Conservation (phyloP, 2,888 invertebrate genomes). For the Tethea ocularis region DNA sequence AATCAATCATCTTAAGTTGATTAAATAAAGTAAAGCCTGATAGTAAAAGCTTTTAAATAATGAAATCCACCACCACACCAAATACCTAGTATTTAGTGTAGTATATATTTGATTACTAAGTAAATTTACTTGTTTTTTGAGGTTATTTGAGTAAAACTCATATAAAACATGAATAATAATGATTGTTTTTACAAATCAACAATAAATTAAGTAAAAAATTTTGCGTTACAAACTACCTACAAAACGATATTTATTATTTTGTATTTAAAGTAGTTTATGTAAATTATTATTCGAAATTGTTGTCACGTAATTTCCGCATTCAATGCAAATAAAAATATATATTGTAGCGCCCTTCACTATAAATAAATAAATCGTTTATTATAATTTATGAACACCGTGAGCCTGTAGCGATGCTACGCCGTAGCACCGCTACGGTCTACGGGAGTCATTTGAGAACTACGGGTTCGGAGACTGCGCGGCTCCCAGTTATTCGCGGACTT, state of each 20-base stretch:
- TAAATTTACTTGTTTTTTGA: no score
- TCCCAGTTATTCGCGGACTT: slow-evolving; percentile 63
- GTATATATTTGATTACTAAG: no score
- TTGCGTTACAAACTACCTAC: neutral
- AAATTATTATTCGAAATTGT: neutral
- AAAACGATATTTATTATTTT: no score
- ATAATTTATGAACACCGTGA: slow-evolving; percentile 45
- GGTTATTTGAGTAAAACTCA: no score
- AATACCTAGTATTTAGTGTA: no score
- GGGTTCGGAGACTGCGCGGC: slow-evolving; percentile 76
- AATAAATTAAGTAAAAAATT: neutral
- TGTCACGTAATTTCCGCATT: neutral
- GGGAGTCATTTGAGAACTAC: slow-evolving; percentile 50
- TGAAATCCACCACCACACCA: no score
- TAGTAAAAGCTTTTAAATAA: no score
- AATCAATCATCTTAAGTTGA: no score
- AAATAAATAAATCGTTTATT: slow-evolving; percentile 56
- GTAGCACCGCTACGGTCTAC: slow-evolving; percentile 27
- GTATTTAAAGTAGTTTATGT: neutral
- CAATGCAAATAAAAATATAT: slow-evolving; percentile 17
- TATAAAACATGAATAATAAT: no score
- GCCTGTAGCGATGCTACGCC: slow-evolving; percentile 39
- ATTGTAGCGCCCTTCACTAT: slow-evolving; percentile 31
- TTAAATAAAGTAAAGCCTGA: no score
- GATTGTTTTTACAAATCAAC: no score